Percentiles rank a stretch among this genome's conserved stretches.
These are phyloP conservation scores for Bradypus variegatus DNA, from an alignment of 2,797 vertebrate species.

Conservation along the genomic window DNA sequence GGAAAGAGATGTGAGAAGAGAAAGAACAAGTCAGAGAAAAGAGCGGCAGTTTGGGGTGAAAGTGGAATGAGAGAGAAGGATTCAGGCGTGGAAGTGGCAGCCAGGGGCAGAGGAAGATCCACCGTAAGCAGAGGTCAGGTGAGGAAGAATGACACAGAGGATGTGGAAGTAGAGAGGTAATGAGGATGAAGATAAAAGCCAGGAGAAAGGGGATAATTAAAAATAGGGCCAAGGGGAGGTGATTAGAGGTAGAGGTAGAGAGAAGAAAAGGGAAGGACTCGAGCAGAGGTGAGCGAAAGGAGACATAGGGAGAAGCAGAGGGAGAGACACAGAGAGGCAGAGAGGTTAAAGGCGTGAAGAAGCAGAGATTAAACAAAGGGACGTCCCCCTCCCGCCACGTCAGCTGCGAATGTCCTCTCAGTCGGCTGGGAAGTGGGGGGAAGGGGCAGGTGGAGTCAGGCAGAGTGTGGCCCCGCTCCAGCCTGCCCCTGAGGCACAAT, in stretches of 20 bases:
- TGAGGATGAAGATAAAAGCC: not conserved
- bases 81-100: not conserved
- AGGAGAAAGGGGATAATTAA: rapidly evolving
- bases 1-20: too few relatives aligned
- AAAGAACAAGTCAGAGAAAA: too few relatives aligned
- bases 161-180: too few relatives aligned
- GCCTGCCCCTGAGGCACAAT: rapidly evolving
- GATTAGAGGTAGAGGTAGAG: not conserved
- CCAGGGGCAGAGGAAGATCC: not conserved
- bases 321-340: not conserved
- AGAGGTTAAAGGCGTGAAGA: constrained; percentile 40
- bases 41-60: not conserved
- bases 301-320: not conserved
- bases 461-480: not conserved
- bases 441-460: not conserved
- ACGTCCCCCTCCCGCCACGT: rapidly evolving
- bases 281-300: not conserved
- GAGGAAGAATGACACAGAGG: not conserved
- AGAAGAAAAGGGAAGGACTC: not conserved
- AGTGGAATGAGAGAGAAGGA: not conserved
- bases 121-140: rapidly evolving
- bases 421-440: not conserved
- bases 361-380: not conserved
- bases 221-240: not conserved
- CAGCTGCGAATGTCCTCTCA: not conserved